These are phyloP conservation scores for Barnardius zonarius DNA, from an alignment of 2,113 vertebrate genomes.

Conservation along the genomic window DNA sequence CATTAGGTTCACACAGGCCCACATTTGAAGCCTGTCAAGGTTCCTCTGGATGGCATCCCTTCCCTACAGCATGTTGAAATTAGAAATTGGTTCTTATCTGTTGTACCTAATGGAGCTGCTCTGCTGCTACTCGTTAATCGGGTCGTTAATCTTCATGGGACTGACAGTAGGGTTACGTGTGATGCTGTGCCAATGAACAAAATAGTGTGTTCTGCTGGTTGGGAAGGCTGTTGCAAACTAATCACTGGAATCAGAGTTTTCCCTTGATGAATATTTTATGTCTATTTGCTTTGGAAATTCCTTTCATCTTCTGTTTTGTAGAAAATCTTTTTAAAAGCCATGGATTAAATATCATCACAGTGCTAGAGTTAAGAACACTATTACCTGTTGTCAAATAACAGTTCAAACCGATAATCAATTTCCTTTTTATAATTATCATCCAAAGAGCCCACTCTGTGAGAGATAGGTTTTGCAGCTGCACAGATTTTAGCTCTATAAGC, in stretches of 20 bases:
- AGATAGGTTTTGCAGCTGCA: neutral
- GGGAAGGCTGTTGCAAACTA: neutral
- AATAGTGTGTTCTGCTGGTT: neutral
- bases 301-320: neutral
- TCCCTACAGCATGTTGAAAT: neutral
- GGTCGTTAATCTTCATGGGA: neutral
- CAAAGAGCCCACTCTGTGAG: neutral
- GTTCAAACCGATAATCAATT: neutral
- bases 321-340: neutral
- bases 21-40: neutral
- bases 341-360: neutral
- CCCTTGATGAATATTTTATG: neutral
- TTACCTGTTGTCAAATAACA: neutral
- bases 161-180: neutral
- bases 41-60: neutral
- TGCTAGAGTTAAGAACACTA: neutral
- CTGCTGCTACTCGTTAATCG: neutral
- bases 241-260: neutral
- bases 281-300: slow-evolving; percentile 13
- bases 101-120: neutral
- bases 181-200: neutral
- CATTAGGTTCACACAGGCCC: neutral
- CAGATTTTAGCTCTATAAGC: neutral
- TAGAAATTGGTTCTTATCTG: neutral
- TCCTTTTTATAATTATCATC: neutral